phyloP scores from a whole-genome alignment of 2,113 vertebrate species.

The Carassius auratus region DNA sequence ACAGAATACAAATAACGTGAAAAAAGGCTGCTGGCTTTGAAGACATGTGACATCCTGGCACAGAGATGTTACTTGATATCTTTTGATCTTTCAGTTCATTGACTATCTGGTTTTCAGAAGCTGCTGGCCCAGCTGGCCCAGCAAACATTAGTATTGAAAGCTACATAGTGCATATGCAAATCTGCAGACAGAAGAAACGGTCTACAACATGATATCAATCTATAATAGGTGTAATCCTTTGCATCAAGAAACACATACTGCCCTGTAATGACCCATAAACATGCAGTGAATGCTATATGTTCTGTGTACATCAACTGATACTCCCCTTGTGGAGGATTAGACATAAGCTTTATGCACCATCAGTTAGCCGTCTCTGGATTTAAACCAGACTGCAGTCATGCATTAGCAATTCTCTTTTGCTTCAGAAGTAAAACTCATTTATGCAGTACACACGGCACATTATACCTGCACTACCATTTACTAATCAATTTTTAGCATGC shows the following conservation, averaged over 20 bases:
- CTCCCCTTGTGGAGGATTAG: slow-evolving; percentile 64
- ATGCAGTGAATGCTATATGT: slow-evolving; percentile 12
- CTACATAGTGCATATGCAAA: background rate
- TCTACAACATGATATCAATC: slow-evolving; percentile 31
- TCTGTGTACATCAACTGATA: slow-evolving; percentile 55
- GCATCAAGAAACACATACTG: slow-evolving; percentile 36
- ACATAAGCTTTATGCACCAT: slow-evolving; percentile 66
- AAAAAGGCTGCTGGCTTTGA: background rate
- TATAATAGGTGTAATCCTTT: slow-evolving; percentile 43
- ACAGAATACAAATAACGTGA: no score
- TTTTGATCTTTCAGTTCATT: background rate
- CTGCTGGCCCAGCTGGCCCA: background rate
- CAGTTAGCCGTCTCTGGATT: slow-evolving; percentile 67
- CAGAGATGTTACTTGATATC: background rate
- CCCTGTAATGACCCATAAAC: slow-evolving; percentile 20
- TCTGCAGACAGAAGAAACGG: slow-evolving; percentile 15
- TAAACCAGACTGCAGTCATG: slow-evolving; percentile 57
- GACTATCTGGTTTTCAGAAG: background rate
- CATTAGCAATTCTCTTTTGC: slow-evolving; percentile 43
- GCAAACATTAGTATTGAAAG: background rate
- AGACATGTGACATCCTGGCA: background rate
- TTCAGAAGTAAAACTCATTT: slow-evolving; percentile 33
- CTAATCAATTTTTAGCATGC: background rate
- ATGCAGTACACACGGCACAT: slow-evolving; percentile 1
- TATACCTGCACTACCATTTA: background rate